These are phyloP conservation scores for Limnephilus rhombicus DNA, from an alignment of 2,888 invertebrate genomes.

Conservation along the genomic window DNA sequence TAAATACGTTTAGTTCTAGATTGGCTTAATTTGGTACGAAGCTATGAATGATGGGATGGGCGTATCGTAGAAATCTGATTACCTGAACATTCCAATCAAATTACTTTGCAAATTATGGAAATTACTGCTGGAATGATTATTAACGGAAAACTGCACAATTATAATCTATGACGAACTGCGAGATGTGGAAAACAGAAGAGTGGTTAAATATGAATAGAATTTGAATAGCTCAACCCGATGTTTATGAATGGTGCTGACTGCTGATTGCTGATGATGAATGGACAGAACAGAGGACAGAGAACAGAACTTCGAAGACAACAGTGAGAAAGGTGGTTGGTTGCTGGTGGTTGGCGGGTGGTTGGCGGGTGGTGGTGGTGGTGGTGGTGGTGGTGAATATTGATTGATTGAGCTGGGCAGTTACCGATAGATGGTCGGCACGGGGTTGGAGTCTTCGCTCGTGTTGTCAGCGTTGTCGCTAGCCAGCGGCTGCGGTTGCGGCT, in stretches of 20 bases:
- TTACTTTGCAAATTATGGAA: not conserved
- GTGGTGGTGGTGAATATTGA: conserved; percentile 42
- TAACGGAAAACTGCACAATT: too few species aligned
- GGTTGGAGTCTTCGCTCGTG: conserved; percentile 91
- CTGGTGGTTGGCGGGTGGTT: not conserved
- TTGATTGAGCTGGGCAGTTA: conserved; percentile 72
- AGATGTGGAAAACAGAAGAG: not conserved
- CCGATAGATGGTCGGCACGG: conserved; percentile 93
- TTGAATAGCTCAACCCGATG: not conserved
- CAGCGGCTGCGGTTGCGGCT: conserved; percentile 70
- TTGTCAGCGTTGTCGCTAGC: conserved; percentile 81
- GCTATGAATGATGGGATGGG: not conserved
- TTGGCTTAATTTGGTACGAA: not conserved
- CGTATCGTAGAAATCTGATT: not conserved
- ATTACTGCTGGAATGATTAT: not conserved
- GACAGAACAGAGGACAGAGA: not conserved
- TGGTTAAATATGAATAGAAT: not conserved
- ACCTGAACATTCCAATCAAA: not conserved
- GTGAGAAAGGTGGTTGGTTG: not conserved
- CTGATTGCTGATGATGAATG: not conserved
- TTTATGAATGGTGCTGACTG: not conserved
- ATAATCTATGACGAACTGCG: not conserved
- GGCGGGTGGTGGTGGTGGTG: conserved; percentile 9
- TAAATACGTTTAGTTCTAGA: not conserved
- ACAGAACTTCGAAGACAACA: not conserved